phyloP scores from a whole-genome alignment of 2,113 vertebrate genomes.

The Caranx melampygus region DNA sequence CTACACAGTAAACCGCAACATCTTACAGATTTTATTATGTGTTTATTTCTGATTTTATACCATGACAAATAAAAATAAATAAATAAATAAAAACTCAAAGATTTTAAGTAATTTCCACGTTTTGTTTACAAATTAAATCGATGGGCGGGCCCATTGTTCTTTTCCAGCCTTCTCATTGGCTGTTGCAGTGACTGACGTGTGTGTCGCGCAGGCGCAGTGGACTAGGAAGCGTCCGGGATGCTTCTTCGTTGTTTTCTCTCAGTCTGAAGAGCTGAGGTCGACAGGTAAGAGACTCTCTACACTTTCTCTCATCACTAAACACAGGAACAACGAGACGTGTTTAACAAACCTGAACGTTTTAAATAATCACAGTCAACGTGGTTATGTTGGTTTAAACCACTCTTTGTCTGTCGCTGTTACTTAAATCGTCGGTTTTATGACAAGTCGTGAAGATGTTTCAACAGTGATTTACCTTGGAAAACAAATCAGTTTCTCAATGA shows the following conservation, averaged over 20 bases:
- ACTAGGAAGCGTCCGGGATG: slow-evolving; percentile 45
- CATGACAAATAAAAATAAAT: no score
- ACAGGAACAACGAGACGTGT: background rate
- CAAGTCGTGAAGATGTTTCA: background rate
- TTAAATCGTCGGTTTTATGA: background rate
- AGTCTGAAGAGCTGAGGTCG: background rate
- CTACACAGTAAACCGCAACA: background rate
- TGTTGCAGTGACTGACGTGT: slow-evolving; percentile 8
- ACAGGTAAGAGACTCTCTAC: slow-evolving; percentile 48
- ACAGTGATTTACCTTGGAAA: background rate
- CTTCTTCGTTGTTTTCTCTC: background rate
- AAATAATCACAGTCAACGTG: background rate
- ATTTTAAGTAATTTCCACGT: background rate
- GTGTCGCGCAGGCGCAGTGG: slow-evolving; percentile 41
- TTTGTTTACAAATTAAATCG: slow-evolving; percentile 50
- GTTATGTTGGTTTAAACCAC: background rate
- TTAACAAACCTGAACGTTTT: background rate
- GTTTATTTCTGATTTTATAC: background rate
- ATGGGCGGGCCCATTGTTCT: slow-evolving; percentile 24
- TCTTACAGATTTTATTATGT: background rate
- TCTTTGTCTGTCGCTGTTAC: background rate
- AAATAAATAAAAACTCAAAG: background rate
- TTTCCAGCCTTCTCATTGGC: slow-evolving; percentile 59
- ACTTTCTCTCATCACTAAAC: background rate
- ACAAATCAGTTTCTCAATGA: background rate